Conservation (phyloP, 2,888 invertebrate species). For the Melolontha melolontha region DNA sequence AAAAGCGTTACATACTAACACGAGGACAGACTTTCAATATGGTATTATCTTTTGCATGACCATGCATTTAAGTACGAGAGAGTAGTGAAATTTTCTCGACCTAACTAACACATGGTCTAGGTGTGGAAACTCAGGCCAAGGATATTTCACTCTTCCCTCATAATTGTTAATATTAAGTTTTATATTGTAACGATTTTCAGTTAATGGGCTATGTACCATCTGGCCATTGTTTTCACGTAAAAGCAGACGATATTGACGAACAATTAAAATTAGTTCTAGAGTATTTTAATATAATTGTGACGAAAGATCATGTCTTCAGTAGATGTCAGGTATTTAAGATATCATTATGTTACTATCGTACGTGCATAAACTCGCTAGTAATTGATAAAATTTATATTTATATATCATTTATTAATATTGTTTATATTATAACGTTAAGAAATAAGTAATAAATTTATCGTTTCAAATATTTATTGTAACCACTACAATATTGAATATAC, state of each 20-base stretch:
- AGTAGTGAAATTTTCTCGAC: too few species aligned
- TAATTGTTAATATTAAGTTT: conserved; percentile 4
- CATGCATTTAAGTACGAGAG: background rate
- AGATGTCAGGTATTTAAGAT: conserved; percentile 75
- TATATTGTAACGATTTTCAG: conserved; percentile 53
- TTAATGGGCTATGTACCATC: conserved; percentile 68
- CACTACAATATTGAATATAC: too few species aligned
- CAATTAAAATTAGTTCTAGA: conserved; percentile 76
- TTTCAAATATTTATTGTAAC: too few species aligned
- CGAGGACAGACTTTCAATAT: conserved; percentile 65
- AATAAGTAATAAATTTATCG: too few species aligned
- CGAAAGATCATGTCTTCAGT: conserved; percentile 75
- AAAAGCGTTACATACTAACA: conserved; percentile 71
- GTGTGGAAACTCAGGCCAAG: too few species aligned
- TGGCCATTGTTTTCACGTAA: conserved; percentile 72
- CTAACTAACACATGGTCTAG: too few species aligned
- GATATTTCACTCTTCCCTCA: too few species aligned
- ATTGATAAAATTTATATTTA: too few species aligned
- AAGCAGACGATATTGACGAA: conserved; percentile 68
- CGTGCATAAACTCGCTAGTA: too few species aligned
- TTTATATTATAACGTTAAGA: too few species aligned
- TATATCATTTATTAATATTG: too few species aligned
- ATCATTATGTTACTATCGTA: background rate
- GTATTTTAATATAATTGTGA: conserved; percentile 75
- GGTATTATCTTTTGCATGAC: conserved; percentile 56